Percentiles rank a stretch among this genome's conserved stretches.
Evolutionary conservation across 2,797 vertebrate genomes (phyloP).

Genomic region (Iguana delicatissima): DNA sequence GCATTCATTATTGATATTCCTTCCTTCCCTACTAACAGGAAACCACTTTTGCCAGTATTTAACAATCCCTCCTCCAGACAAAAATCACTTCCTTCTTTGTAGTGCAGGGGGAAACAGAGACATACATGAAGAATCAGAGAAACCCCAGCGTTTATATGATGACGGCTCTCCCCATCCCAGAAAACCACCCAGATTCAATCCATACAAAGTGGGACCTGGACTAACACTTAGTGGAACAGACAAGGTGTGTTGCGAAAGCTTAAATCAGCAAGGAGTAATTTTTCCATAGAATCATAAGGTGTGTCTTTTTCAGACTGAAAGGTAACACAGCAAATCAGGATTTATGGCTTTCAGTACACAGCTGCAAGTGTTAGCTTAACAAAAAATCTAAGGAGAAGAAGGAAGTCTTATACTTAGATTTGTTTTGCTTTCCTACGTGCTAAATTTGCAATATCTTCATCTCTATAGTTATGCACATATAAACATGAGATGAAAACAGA

Average conservation of each 20-base stretch:
- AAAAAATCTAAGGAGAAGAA: background rate
- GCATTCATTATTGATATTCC: background rate
- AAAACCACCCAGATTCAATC: constrained; percentile 22
- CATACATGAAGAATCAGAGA: background rate
- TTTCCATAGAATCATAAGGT: constrained; percentile 23
- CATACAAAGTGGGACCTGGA: constrained; percentile 13
- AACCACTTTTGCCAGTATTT: background rate
- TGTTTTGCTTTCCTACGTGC: background rate
- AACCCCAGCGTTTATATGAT: background rate
- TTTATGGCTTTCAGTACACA: constrained; percentile 3
- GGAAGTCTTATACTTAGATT: too few species aligned
- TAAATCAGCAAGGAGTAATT: constrained; percentile 7
- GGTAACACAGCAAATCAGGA: background rate
- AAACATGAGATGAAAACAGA: background rate
- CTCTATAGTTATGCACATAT: background rate
- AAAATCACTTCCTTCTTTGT: constrained; percentile 1
- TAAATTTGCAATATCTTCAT: background rate
- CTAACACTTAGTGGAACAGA: constrained; percentile 18
- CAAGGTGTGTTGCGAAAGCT: constrained; percentile 15
- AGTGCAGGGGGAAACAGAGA: background rate
- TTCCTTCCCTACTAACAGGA: constrained; percentile 5
- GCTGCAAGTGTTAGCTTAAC: background rate
- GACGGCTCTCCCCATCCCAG: background rate
- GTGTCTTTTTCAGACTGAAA: constrained; percentile 34
- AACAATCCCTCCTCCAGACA: background rate